Base-by-base conservation (phyloP, 1,140 invertebrate species). In the Lepidurus apus region DNA sequence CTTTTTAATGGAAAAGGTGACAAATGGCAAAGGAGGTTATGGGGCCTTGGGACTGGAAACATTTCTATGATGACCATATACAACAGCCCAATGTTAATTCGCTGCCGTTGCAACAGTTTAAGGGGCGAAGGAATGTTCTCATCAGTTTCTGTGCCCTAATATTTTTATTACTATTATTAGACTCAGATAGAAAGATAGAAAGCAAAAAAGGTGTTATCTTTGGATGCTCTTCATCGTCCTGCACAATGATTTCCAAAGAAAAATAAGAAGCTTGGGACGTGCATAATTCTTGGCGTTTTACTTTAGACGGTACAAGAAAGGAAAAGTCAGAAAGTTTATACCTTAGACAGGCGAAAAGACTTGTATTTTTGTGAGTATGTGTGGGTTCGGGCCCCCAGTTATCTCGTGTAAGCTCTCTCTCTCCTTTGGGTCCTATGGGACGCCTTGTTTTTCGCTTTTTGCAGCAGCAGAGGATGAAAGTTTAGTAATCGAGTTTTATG, bases 401-500 rank as follows among this genome's bases (percentile, higher is more conserved):
- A 34, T 34, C 34, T 34, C 3, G 34, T 34, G 34, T 34, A 34
- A 34, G 34, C 34, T 34, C 34, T 34, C 34, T 34, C 34, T 34
- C 34, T 34, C 34, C 34, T 4, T 13, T 4, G 13, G 21, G 17
- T 65, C 53, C 53, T 65, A 13, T n/a, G n/a, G 53, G 53, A 65
- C 7, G 21, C 53, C 21, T 65, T 65, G 53, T 65, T 65, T 65
- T 65, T 17, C 9, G 13, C 17, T 65, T 65, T 65, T 65, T 65
- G 53, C 8, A 65, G 9, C 53, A 7, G 53, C 53, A 65, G 13
- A 65, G 53, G 53, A 65, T 65, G 53, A 65, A 65, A 65, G 53
- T 65, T 65, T 65, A 65, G 53, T 65, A 65, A 65, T 65, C 53
- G 53, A 65, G 53, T 65, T 65, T 65, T 65, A 65, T 65, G 53